Evolutionary conservation across 2,888 invertebrate species (phyloP).

Genomic region (Sycophila texana): DNA sequence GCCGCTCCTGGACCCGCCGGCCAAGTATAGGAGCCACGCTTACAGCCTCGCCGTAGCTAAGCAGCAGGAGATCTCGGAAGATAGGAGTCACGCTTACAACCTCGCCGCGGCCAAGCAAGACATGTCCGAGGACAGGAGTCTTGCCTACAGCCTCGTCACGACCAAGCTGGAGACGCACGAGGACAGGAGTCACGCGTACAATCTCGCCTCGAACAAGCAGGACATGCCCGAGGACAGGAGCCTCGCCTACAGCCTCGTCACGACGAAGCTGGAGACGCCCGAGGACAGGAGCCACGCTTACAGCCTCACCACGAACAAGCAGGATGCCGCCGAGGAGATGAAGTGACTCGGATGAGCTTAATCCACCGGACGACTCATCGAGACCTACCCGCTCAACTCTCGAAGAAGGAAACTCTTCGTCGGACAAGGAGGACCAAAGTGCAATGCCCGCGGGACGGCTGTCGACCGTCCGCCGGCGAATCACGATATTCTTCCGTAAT

Average conservation of each 20-base stretch:
- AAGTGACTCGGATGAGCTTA: slow-evolving; percentile 69
- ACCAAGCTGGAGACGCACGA: slow-evolving; percentile 61
- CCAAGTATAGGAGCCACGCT: slow-evolving; percentile 74
- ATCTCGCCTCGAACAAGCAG: too few relatives aligned
- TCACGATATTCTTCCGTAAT: slow-evolving; percentile 54
- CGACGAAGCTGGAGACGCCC: slow-evolving; percentile 59
- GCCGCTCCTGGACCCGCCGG: slow-evolving; percentile 71
- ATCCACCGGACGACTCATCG: background rate
- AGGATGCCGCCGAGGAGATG: slow-evolving; percentile 67
- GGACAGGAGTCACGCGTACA: slow-evolving; percentile 63
- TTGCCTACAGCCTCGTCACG: slow-evolving; percentile 68
- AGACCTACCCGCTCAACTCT: background rate
- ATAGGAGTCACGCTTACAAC: slow-evolving; percentile 74
- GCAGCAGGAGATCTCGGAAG: slow-evolving; percentile 62
- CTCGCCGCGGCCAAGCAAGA: slow-evolving; percentile 45
- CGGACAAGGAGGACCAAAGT: slow-evolving; percentile 48
- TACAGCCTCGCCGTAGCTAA: slow-evolving; percentile 64
- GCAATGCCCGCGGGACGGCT: slow-evolving; percentile 55
- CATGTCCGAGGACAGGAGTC: slow-evolving; percentile 72
- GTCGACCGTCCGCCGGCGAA: slow-evolving; percentile 32
- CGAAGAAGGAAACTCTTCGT: background rate
- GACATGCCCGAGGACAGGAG: background rate
- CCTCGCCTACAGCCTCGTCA: slow-evolving; percentile 70
- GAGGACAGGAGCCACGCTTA: slow-evolving; percentile 74
- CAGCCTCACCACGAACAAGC: slow-evolving; percentile 60